Evolutionary conservation across 64 coral and sea anemone species (phyloP).

Genomic region (Pocillopora verrucosa): DNA sequence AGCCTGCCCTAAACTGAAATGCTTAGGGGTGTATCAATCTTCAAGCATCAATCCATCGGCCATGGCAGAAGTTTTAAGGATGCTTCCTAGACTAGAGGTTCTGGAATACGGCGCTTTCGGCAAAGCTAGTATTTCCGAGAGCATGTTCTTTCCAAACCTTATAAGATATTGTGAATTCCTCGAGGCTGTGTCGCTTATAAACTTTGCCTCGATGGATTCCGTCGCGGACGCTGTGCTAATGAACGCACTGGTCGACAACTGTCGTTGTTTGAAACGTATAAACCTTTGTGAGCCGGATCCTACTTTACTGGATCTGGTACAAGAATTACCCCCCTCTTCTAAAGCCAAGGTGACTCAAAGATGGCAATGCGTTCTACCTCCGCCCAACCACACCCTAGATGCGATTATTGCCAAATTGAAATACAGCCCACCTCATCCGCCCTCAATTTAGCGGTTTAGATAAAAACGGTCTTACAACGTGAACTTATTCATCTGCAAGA

Average conservation of each 20-base stretch:
- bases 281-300: conserved; percentile 96
- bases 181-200: conserved; percentile 82
- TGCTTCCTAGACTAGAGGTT: conserved; percentile 80
- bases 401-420: conserved; percentile 71
- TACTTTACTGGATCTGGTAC: conserved; percentile 70
- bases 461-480: neutral
- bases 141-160: conserved; percentile 94
- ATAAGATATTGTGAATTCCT: conserved; percentile 78
- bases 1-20: conserved; percentile 74
- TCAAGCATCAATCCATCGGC: conserved; percentile 88
- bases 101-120: conserved; percentile 98
- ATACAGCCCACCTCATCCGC: conserved; percentile 60
- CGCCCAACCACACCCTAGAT: conserved; percentile 85
- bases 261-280: conserved; percentile 61
- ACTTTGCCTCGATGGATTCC: conserved; percentile 86
- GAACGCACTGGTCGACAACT: conserved; percentile 69
- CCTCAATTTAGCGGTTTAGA: neutral
- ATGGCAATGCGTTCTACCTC: conserved; percentile 95
- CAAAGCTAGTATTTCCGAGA: conserved; percentile 95
- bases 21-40: conserved; percentile 95
- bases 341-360: conserved; percentile 78
- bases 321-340: conserved; percentile 55
- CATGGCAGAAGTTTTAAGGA: conserved; percentile 87
- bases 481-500: neutral
- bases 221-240: conserved; percentile 79